phyloP scores from a whole-genome alignment of 2,797 vertebrate genomes.

The Xenopus petersii region DNA sequence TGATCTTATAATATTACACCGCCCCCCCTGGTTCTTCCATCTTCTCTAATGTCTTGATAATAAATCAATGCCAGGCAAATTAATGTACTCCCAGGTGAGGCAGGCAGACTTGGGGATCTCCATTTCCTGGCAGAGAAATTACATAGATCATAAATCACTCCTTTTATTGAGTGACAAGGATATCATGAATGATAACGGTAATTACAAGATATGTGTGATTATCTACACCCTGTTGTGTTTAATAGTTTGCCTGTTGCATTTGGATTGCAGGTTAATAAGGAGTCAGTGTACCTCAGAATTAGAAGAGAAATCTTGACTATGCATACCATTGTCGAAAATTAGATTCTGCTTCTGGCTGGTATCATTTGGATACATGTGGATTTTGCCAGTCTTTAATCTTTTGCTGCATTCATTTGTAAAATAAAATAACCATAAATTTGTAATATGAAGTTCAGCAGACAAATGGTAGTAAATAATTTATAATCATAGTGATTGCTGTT shows the following conservation, averaged over 20 bases:
- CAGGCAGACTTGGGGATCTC: slow-evolving; percentile 25
- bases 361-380: slow-evolving; percentile 6
- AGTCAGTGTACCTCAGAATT: slow-evolving; percentile 31
- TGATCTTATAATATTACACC: slow-evolving; percentile 18
- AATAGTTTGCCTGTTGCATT: slow-evolving; percentile 34
- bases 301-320: slow-evolving; percentile 12
- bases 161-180: slow-evolving; percentile 44
- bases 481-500: not conserved
- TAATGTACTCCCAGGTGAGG: slow-evolving; percentile 41
- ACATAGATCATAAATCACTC: slow-evolving; percentile 39
- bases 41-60: slow-evolving; percentile 36
- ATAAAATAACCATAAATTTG: not conserved
- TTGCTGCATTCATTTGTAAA: not conserved
- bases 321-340: slow-evolving; percentile 32
- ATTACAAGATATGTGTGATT: slow-evolving; percentile 46
- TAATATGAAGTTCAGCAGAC: not conserved
- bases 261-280: slow-evolving; percentile 32
- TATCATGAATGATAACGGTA: slow-evolving; percentile 36
- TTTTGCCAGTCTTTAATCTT: slow-evolving; percentile 5
- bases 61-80: slow-evolving; percentile 45
- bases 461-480: not conserved
- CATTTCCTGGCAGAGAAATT: slow-evolving; percentile 27
- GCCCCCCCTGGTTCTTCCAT: slow-evolving; percentile 12
- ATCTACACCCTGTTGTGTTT: slow-evolving; percentile 42
- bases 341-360: slow-evolving; percentile 14